Base-by-base conservation (phyloP, 2,797 vertebrate species). In the Crypturellus tataupa region DNA sequence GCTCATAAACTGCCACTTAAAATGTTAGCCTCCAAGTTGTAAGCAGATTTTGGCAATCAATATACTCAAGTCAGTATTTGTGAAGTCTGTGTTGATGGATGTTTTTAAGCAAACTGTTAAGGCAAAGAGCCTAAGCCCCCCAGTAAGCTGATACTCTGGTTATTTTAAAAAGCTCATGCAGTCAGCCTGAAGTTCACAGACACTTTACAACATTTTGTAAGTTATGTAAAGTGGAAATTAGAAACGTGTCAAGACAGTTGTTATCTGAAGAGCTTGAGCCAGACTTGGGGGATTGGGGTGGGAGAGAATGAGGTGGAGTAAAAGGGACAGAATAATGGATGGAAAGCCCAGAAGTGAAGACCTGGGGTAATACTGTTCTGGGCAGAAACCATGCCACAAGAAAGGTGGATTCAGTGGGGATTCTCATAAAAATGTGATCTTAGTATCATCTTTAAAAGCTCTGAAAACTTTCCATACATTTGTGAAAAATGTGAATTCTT, bases 161-260 rank as follows among this genome's bases (percentile, higher is more conserved):
- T 82, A 40, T 79, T 96, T 83, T 55, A 60, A 86, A 90, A 89
- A 79, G 31, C 40, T 67, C 39, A 86, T 35, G 70, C 31, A 78
- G 62, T 47, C 67, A 80, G 5, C 17, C 65, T 59, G 53, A 81
- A 63, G 73, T 85, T 91, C 77, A 29, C 6, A 63, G 40, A 24
- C 25, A 31, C 58, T 79, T 89, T 29, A 31, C 84, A 19, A 73
- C 16, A 29, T 73, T 81, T 46, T 35, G n/a, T 78, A 35, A 65
- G 25, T 78, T 80, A 75, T 20, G 39, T 76, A 69, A 83, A 51
- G 40, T 68, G 53, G 42, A 29, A 88, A 64, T 76, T 87, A 7
- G 87, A 76, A 73, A 21, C 2, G 2, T 20, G 6, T 1, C 21
- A 47, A 71, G 53, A 59, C 9, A 7, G 46, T 71, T 39, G 27